Evolutionary conservation across 2,113 vertebrate species (phyloP).

Genomic region (Coryphaenoides rupestris): DNA sequence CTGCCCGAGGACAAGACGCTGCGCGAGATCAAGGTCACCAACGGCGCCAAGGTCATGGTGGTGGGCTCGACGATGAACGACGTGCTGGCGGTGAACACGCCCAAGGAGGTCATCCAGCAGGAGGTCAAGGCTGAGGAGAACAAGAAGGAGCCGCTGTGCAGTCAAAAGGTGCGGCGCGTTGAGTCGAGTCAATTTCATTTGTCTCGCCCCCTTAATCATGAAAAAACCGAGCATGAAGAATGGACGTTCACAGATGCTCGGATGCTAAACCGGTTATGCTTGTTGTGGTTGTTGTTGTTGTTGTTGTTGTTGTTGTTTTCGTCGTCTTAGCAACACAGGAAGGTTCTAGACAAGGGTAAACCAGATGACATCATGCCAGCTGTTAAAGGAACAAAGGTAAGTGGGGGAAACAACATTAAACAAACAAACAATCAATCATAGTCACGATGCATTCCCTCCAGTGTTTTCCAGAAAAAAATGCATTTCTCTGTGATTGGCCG

Average conservation of each 20-base stretch:
- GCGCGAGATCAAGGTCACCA: constrained; percentile 94
- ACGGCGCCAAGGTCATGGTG: constrained; percentile 98
- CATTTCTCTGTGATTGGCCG: not conserved
- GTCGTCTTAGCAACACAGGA: constrained; percentile 93
- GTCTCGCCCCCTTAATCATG: too few species aligned
- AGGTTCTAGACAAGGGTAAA: constrained; percentile 98
- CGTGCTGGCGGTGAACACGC: constrained; percentile 94
- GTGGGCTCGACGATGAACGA: constrained; percentile 98
- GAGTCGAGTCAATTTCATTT: not conserved
- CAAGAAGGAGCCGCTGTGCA: constrained; percentile 96
- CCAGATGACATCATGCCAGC: constrained; percentile 95
- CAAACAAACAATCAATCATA: too few species aligned
- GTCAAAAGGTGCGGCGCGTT: constrained; percentile 83
- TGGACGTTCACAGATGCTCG: not conserved
- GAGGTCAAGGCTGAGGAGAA: constrained; percentile 94
- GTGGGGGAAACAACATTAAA: constrained; percentile 22
- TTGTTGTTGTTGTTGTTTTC: constrained; percentile 19
- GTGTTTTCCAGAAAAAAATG: not conserved
- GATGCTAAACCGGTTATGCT: not conserved
- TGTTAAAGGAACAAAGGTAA: constrained; percentile 92
- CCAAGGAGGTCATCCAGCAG: constrained; percentile 93
- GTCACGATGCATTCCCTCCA: not conserved
- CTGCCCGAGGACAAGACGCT: constrained; percentile 95
- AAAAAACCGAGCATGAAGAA: too few species aligned
- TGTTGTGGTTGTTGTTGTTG: constrained; percentile 25